Evolutionary conservation across 2,113 vertebrate genomes (phyloP), one percentile per base, ranked within the genome.

Genomic region (Serilophus lunatus): DNA sequence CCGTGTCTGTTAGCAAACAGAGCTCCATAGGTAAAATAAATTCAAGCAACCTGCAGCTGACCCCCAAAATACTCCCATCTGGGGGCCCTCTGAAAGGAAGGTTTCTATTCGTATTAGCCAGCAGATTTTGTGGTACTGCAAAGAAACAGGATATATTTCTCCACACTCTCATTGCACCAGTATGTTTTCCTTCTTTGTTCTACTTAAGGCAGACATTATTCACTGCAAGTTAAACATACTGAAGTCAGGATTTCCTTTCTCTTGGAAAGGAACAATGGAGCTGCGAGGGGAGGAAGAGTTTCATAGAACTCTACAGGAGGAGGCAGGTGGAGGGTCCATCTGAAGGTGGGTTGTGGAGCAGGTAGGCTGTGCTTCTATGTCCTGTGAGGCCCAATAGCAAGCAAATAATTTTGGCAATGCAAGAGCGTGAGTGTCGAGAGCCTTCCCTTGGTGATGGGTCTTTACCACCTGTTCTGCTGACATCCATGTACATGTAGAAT

Each of bases 401-500:
- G 35, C 42, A 65, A 36, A 36, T 36, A 57, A 2, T 61, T 18
- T 31, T 42, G 9, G 31, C 70, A 68, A 13, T 45, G 13, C 3
- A 24, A 10, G n/a, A 53, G 12, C 7, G 22, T 29, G 57, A 47
- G 36, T 47, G 35, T 38, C 24, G 42, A 61, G 90, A 74, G n/a
- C 28, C 56, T 81, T 80, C 61, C 10, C 47, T 22, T 31, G 29
- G 29, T 33, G 38, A 6, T 2, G 6, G 31, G 56, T 45, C 35
- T 38, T 75, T 35, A 17, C n/a, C 56, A 54, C 40, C 36, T 60
- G 14, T 65, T 68, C 35, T 25, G 56, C 51, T 85, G 61, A 40
- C 16, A 23, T 17, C 63, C 9, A 5, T 8, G 0, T 35, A 12
- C 23, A 40, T 2, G 0, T 7, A 29, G 57, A 61, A 33, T 18